A percentile compares a stretch with the other conserved stretches of the same genome.
Evolutionary conservation across 2,888 invertebrate genomes (phyloP).

Genomic region (Carterocephalus palaemon): DNA sequence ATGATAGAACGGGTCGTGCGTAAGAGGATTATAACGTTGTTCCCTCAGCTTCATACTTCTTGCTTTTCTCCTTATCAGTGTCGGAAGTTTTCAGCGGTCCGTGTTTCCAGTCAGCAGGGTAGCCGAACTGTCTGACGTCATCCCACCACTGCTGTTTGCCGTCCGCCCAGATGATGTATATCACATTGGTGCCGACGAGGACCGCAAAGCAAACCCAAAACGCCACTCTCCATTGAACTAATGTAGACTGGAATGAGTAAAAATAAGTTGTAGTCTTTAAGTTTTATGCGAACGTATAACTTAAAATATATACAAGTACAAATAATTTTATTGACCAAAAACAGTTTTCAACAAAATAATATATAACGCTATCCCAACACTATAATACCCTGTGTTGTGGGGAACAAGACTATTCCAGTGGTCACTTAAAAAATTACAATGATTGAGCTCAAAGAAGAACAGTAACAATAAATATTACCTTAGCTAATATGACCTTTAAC

Average conservation of each 20-base stretch:
- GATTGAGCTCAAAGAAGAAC: too few relatives aligned
- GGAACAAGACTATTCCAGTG: too few relatives aligned
- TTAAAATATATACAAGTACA: too few relatives aligned
- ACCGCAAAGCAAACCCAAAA: slow-evolving; percentile 86
- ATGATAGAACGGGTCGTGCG: neutral
- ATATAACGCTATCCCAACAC: too few relatives aligned
- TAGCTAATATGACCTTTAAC: too few relatives aligned
- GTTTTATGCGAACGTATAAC: too few relatives aligned
- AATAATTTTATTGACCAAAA: too few relatives aligned
- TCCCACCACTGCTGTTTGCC: slow-evolving; percentile 88
- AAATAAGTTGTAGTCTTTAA: too few relatives aligned
- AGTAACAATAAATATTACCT: too few relatives aligned
- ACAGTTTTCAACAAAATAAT: too few relatives aligned
- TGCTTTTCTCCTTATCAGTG: slow-evolving; percentile 60
- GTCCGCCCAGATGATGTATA: slow-evolving; percentile 83
- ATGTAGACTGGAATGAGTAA: slow-evolving; percentile 71
- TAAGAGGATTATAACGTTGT: slow-evolving; percentile 29
- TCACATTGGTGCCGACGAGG: slow-evolving; percentile 80
- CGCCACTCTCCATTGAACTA: slow-evolving; percentile 83
- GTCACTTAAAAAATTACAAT: too few relatives aligned
- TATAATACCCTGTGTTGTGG: too few relatives aligned
- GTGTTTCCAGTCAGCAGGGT: slow-evolving; percentile 66
- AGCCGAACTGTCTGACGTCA: slow-evolving; percentile 74
- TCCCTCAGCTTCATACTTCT: slow-evolving; percentile 50
- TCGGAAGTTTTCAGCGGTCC: slow-evolving; percentile 53